These are phyloP conservation scores for Isichthys henryi DNA, from an alignment of 2,113 vertebrate genomes.

Conservation along the genomic window DNA sequence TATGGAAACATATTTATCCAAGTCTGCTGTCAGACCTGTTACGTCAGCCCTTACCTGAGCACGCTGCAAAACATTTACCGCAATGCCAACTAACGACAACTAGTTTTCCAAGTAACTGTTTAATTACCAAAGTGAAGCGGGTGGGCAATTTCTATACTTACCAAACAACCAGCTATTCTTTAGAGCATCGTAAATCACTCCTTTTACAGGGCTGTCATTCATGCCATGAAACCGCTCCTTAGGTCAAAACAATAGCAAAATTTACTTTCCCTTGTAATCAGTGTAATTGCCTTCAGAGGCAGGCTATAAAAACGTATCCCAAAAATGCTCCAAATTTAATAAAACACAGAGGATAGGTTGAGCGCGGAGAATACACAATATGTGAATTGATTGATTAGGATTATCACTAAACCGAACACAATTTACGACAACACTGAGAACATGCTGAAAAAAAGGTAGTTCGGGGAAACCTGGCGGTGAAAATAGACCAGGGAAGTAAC, in stretches of 20 bases:
- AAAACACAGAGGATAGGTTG: not conserved
- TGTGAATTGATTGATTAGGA: not conserved
- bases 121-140: not conserved
- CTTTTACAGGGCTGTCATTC: not conserved
- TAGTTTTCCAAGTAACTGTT: not conserved
- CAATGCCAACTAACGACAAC: not conserved
- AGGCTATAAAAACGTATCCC: not conserved
- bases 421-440: not conserved
- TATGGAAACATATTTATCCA: not conserved
- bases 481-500: not conserved
- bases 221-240: not conserved
- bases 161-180: not conserved
- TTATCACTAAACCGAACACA: not conserved
- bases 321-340: not conserved
- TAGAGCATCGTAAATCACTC: not conserved
- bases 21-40: not conserved
- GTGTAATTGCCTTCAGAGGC: not conserved
- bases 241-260: not conserved
- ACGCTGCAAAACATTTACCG: not conserved
- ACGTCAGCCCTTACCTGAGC: not conserved
- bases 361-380: not conserved
- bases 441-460: not conserved
- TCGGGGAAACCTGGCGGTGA: not conserved
- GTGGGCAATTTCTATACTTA: not conserved
- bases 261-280: not conserved